Base-by-base conservation (phyloP, 1,140 invertebrate genomes). In the Drosophila repletoides region DNA sequence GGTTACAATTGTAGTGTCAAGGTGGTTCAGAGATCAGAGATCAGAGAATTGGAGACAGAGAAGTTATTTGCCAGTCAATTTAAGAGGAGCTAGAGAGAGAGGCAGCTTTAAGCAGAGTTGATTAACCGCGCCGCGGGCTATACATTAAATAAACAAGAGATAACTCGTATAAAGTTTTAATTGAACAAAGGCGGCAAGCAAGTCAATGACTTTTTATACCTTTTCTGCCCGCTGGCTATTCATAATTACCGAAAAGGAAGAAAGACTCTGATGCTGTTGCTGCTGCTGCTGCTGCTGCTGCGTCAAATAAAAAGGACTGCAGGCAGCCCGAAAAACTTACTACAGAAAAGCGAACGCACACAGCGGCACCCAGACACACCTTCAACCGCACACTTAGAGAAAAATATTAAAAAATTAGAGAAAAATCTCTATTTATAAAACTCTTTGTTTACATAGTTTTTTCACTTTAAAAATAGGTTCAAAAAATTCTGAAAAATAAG, bases 121-220 rank as follows among this genome's bases (percentile, higher is more conserved):
- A 83, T 76, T 76, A 81, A 76, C 29, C 51, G 52, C 29, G 40
- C 59, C 53, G 21, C 56, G 21, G 58, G 72, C 38, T 52, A 55
- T 45, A 38, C 38, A 73, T 84, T 70, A 70, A 84, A 84, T 71
- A 70, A 66, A 52, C 56, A 76, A 84, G 52, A 84, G 65, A 68
- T 77, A 84, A 22, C 69, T 70, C 29, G 36, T 49, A 70, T 63
- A 77, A 83, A 83, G 51, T 53, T 83, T 77, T 84, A 74, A 84
- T 83, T 77, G 74, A 84, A 84, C 77, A 67, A 67, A 84, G 58
- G 31, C 52, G 38, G 5, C 14, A 26, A 14, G 4, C 24, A 40
- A 77, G 77, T 84, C 79, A 83, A 64, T 84, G 77, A 84, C 77
- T 83, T 79, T n/a, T 65, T 74, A 56, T 74, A 63, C 59, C 64